Evolutionary conservation across 2,888 invertebrate species (phyloP).

Genomic region (Drosophila emarginata): DNA sequence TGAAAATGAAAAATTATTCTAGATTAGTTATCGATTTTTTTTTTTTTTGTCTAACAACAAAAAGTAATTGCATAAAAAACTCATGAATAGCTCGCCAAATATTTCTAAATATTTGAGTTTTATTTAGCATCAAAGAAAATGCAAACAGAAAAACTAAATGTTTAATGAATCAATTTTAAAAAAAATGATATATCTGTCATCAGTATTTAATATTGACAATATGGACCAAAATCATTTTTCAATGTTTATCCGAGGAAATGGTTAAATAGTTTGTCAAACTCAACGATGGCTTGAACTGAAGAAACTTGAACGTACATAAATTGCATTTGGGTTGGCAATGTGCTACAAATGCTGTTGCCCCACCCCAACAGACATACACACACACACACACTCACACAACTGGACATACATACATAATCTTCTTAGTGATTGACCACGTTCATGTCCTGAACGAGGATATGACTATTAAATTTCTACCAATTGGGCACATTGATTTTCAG

Average conservation of each 20-base stretch:
- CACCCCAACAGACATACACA: not conserved
- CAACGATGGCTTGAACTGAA: not conserved
- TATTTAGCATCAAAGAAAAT: too few species aligned
- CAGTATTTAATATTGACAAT: too few species aligned
- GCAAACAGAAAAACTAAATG: too few species aligned
- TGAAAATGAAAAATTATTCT: too few species aligned
- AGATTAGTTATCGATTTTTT: too few species aligned
- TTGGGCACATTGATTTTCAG: constrained; percentile 50
- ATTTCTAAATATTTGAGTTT: too few species aligned
- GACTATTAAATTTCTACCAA: constrained; percentile 62
- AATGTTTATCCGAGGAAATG: not conserved
- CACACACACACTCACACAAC: not conserved
- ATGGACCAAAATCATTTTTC: not conserved
- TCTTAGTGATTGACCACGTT: constrained; percentile 40
- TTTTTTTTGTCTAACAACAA: too few species aligned
- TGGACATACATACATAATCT: constrained; percentile 17
- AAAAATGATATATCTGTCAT: too few species aligned
- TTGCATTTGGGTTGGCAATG: constrained; percentile 29
- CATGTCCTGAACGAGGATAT: constrained; percentile 34
- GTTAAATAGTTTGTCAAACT: not conserved
- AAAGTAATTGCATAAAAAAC: too few species aligned
- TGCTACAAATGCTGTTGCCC: constrained; percentile 9
- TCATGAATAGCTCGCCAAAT: too few species aligned
- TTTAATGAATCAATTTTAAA: too few species aligned
- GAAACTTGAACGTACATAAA: constrained; percentile 28